phyloP scores from a whole-genome alignment of 2,888 invertebrate genomes.

The Calliopum simillimum region DNA sequence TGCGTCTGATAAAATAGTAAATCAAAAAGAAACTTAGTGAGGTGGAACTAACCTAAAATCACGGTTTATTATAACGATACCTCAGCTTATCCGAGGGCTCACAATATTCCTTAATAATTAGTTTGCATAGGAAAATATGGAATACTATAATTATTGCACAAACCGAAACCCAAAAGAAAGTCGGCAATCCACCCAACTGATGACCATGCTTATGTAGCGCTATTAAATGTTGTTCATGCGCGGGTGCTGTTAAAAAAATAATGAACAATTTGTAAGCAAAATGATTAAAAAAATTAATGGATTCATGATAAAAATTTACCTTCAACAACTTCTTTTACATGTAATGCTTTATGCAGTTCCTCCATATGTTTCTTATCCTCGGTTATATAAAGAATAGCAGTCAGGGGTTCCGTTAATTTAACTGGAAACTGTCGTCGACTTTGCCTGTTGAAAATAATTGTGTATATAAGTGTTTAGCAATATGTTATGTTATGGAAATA shows the following conservation, averaged over 20 bases:
- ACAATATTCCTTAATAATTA: conserved; percentile 92
- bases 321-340: conserved; percentile 84
- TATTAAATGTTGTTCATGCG: conserved; percentile 91
- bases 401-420: conserved; percentile 89
- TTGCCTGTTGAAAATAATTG: conserved; percentile 56
- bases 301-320: conserved; percentile 49
- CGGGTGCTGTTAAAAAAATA: conserved; percentile 74
- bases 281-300: neutral
- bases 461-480: neutral
- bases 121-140: conserved; percentile 91
- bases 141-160: conserved; percentile 89
- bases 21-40: conserved; percentile 14
- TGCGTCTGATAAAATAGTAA: neutral
- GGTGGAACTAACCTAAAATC: conserved; percentile 65
- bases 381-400: conserved; percentile 91
- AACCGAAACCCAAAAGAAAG: conserved; percentile 92
- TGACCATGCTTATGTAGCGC: conserved; percentile 92
- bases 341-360: conserved; percentile 89
- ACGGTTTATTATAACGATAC: conserved; percentile 79
- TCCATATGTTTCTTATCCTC: conserved; percentile 91
- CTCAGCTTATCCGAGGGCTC: conserved; percentile 76
- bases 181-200: conserved; percentile 88
- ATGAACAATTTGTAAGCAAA: conserved; percentile 42
- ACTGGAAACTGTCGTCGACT: conserved; percentile 80
- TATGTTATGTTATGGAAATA: too few relatives aligned